Percentiles rank a stretch among this genome's conserved stretches.
Conservation (phyloP, 2,888 invertebrate genomes). For the Heliconius sara region DNA sequence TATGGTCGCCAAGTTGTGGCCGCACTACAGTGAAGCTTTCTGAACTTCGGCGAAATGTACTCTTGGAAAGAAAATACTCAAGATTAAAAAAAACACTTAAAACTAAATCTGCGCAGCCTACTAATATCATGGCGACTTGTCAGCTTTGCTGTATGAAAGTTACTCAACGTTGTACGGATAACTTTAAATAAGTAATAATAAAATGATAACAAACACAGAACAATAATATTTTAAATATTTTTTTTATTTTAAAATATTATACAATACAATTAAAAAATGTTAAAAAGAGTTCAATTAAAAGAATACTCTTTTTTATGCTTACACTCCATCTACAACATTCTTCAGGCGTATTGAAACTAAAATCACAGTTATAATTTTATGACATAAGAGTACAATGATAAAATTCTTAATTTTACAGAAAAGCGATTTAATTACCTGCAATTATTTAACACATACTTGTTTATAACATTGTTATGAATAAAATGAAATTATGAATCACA, state of each 20-base stretch:
- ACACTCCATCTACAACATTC: not conserved
- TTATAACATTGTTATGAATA: not conserved
- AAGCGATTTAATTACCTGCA: constrained; percentile 7
- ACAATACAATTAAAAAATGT: too few relatives aligned
- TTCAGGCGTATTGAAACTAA: constrained; percentile 17
- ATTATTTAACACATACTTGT: not conserved
- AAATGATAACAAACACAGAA: too few relatives aligned
- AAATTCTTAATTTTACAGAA: not conserved
- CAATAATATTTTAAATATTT: too few relatives aligned
- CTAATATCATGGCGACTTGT: not conserved
- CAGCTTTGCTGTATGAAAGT: not conserved
- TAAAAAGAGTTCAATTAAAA: too few relatives aligned
- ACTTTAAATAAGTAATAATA: too few relatives aligned
- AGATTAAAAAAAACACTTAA: too few relatives aligned
- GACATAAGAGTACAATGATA: not conserved
- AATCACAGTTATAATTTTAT: constrained; percentile 29
- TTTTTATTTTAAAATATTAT: too few relatives aligned
- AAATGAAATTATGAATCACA: not conserved
- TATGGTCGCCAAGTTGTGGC: not conserved
- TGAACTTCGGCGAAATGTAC: not conserved
- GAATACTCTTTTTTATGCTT: not conserved
- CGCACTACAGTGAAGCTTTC: not conserved
- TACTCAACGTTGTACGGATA: too few relatives aligned
- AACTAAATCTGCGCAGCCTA: too few relatives aligned
- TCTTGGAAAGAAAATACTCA: too few relatives aligned